Conservation (phyloP, 2,888 invertebrate species). For the Drosophila recens region DNA sequence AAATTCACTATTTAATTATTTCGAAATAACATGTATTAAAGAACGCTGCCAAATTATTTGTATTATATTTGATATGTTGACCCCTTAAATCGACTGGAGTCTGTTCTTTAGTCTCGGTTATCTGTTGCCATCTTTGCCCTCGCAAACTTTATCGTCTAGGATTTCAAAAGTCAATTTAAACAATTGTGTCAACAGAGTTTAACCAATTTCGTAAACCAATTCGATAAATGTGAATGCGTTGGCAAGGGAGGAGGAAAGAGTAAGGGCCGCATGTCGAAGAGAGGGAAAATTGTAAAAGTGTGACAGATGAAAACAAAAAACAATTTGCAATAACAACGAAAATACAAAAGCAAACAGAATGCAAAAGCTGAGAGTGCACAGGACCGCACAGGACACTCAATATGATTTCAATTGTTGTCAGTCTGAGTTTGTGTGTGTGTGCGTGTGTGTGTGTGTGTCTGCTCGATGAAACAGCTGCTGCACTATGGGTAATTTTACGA, state of each 20-base stretch:
- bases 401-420: constrained; percentile 73
- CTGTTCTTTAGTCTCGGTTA: constrained; percentile 2
- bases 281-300: constrained; percentile 31
- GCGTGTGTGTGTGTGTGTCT: constrained; percentile 4
- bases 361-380: constrained; percentile 39
- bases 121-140: constrained; percentile 29
- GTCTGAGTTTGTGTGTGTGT: constrained; percentile 7
- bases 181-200: constrained; percentile 76
- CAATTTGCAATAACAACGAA: constrained; percentile 76
- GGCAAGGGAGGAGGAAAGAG: constrained; percentile 3
- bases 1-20: too few species aligned
- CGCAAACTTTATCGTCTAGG: constrained; percentile 50
- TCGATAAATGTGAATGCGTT: constrained; percentile 54
- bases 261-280: not conserved
- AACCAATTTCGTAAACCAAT: constrained; percentile 79
- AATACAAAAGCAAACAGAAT: constrained; percentile 63
- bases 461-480: constrained; percentile 9
- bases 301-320: constrained; percentile 69
- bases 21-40: too few species aligned
- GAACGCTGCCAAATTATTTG: constrained; percentile 1
- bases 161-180: constrained; percentile 76
- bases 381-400: constrained; percentile 64
- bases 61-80: constrained; percentile 5
- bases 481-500: too few species aligned
- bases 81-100: not conserved